These are phyloP conservation scores for Gymnothorax javanicus DNA, from an alignment of 2,797 vertebrate species.

Conservation along the genomic window DNA sequence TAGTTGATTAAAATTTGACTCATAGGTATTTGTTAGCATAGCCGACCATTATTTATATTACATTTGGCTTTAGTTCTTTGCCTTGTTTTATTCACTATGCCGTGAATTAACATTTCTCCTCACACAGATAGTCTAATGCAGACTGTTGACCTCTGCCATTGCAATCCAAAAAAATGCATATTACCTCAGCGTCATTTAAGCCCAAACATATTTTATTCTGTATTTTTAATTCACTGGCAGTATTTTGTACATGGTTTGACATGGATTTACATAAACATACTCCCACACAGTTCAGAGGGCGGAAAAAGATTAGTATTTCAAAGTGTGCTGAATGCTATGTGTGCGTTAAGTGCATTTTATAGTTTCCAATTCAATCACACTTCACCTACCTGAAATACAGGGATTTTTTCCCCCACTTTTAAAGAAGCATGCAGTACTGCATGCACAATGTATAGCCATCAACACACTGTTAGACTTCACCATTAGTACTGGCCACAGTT, in stretches of 20 bases:
- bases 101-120: neutral
- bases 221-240: neutral
- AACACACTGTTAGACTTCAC: neutral
- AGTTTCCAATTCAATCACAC: neutral
- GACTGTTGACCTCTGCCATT: neutral
- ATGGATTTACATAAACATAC: neutral
- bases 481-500: neutral
- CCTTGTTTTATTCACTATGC: neutral
- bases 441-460: neutral
- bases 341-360: neutral
- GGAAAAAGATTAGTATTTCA: neutral
- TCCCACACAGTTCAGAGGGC: conserved; percentile 5
- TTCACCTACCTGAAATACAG: neutral
- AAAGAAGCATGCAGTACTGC: neutral
- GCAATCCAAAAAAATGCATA: neutral
- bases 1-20: neutral
- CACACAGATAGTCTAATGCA: neutral
- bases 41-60: neutral
- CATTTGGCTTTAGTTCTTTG: neutral
- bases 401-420: neutral
- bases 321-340: neutral
- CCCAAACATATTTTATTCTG: neutral
- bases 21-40: no score
- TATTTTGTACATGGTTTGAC: neutral
- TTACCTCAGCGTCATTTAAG: neutral